A percentile compares a stretch with the other conserved stretches of the same genome.
Conservation (phyloP, 92 coral and sea anemone species). For the Parazoanthus darwini region DNA sequence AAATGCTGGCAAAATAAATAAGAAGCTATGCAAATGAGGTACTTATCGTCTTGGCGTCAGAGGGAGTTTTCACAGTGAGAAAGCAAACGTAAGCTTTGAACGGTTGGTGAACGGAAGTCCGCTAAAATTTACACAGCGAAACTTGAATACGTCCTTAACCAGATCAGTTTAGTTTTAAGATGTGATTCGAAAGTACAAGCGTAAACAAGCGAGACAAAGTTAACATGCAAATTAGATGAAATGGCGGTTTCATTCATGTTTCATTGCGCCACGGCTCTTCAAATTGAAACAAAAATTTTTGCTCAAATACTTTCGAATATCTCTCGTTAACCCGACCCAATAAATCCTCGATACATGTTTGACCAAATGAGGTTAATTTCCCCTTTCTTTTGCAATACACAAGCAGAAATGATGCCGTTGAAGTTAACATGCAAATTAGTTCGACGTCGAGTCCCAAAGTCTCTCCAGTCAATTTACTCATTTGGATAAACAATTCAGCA, state of each 20-base stretch:
- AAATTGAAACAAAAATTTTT: conserved; percentile 2
- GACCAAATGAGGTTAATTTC: conserved; percentile 16
- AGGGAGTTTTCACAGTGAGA: not conserved
- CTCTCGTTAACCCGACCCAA: conserved; percentile 2
- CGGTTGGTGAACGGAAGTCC: not conserved
- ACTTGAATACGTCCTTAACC: conserved; percentile 11
- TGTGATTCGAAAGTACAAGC: not conserved
- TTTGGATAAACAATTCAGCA: conserved; percentile 46
- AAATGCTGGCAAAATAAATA: conserved; percentile 33
- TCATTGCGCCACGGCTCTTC: conserved; percentile 42
- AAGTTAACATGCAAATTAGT: conserved; percentile 99
- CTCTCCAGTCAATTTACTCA: conserved; percentile 48
- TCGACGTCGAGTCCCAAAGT: conserved; percentile 38
- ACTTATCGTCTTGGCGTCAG: conserved; percentile 34
- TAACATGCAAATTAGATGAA: conserved; percentile 48
- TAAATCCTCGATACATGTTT: conserved; percentile 14
- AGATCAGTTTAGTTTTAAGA: conserved; percentile 14
- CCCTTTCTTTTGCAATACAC: not conserved
- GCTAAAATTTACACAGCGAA: conserved; percentile 15
- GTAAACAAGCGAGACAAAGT: conserved; percentile 40
- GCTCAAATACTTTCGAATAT: conserved; percentile 17
- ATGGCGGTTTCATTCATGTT: conserved; percentile 48
- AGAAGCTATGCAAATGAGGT: conserved; percentile 43
- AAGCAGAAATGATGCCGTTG: conserved; percentile 52
- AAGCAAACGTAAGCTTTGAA: not conserved